These are phyloP conservation scores for Arrhopalites spinosus DNA, from an alignment of 2,888 invertebrate species.

Conservation along the genomic window DNA sequence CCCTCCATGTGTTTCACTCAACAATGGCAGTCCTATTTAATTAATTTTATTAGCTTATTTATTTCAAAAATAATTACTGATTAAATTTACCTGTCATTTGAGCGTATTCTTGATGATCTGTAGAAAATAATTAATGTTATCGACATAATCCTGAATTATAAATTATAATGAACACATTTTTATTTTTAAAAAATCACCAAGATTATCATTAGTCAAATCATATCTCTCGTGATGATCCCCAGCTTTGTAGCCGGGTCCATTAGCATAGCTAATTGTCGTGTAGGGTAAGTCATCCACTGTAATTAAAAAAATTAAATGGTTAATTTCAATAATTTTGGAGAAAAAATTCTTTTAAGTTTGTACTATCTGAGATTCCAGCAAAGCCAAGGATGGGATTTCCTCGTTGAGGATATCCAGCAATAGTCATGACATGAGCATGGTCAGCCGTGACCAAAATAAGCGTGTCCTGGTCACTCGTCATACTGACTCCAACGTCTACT, in stretches of 20 bases:
- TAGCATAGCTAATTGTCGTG: slow-evolving; percentile 73
- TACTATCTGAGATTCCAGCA: slow-evolving; percentile 48
- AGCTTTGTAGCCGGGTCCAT: slow-evolving; percentile 69
- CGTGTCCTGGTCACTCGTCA: slow-evolving; percentile 63
- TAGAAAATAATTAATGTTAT: neutral
- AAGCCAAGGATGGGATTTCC: slow-evolving; percentile 72
- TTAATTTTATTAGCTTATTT: neutral
- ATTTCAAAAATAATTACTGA: no score
- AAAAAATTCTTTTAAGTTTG: no score
- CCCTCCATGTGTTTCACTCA: slow-evolving; percentile 33
- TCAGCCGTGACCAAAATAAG: slow-evolving; percentile 84
- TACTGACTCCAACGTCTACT: slow-evolving; percentile 17
- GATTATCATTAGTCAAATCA: slow-evolving; percentile 64
- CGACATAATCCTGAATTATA: neutral
- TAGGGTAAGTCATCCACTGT: slow-evolving; percentile 66
- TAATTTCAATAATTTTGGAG: no score
- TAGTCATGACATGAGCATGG: slow-evolving; percentile 68
- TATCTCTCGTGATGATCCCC: slow-evolving; percentile 61
- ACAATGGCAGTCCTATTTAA: slow-evolving; percentile 26
- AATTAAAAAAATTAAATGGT: no score
- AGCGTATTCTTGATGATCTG: slow-evolving; percentile 41
- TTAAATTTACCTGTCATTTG: slow-evolving; percentile 32
- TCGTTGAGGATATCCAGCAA: slow-evolving; percentile 70
- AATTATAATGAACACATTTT: neutral
- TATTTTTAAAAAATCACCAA: slow-evolving; percentile 55